Base-by-base conservation (phyloP, 2,113 vertebrate genomes). In the Aspidoscelis tigris region DNA sequence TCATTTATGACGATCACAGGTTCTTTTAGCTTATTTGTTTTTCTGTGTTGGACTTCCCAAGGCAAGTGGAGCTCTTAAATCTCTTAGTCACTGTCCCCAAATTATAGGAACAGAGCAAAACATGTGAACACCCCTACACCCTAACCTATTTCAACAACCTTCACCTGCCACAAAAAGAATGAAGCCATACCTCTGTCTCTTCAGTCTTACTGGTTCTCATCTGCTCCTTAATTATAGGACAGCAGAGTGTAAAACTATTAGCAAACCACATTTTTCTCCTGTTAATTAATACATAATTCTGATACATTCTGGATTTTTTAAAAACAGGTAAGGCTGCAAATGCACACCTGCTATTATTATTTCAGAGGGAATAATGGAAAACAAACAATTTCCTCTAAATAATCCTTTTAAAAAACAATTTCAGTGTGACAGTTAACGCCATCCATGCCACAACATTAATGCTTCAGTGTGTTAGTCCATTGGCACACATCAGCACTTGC, bases 211-310 rank as follows among this genome's bases (percentile, higher is more conserved):
- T 70, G 7, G 33, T 83, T 87, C 82, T 81, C 33, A 71, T 33
- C 78, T 71, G 84, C 50, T n/a, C 18, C 76, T 65, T 1, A 0
- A 12, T 78, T 24, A 33, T 33, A 81, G 10, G 72, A 39, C 76
- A 78, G 58, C 71, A 86, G 18, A 78, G 82, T 86, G 82, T 76
- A 21, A 76, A 85, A 79, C 77, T 66, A 39, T 66, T 79, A 41
- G 41, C 44, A 16, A 10, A 16, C 39, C 44, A 66, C 14, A 79
- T 79, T 70, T 65, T 64, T 10, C 21, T 44, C 44, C 22, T 7
- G 44, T n/a, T 79, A 79, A 79, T 78, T 78, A 78, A 78, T 24
- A 43, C 18, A 65, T 16, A 5, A 78, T 64, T 43, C 39, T 66
- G 21, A 44, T 44, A 26, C 14, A 61, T 61, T 61, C 4, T 1